These are phyloP conservation scores for Rhodinocichla rosea DNA, from an alignment of 2,113 vertebrate genomes.

Conservation along the genomic window DNA sequence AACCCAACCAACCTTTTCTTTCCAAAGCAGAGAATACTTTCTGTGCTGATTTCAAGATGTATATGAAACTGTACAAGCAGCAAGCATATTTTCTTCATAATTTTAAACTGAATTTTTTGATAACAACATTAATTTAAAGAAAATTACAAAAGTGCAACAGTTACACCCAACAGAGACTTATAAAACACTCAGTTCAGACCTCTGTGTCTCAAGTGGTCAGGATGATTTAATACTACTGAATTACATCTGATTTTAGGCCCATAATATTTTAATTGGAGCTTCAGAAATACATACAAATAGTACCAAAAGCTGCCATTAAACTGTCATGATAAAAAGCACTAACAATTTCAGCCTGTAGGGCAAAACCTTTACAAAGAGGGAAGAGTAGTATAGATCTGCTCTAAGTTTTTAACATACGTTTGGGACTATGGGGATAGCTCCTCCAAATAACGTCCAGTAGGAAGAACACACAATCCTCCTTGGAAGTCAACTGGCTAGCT, in stretches of 20 bases:
- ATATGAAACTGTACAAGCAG: not conserved
- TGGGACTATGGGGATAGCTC: not conserved
- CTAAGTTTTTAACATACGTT: not conserved
- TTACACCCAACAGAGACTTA: not conserved
- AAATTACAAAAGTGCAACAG: not conserved
- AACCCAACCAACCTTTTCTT: not conserved
- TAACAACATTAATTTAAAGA: not conserved
- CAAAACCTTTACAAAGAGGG: not conserved
- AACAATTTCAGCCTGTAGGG: not conserved
- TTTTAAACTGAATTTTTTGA: not conserved
- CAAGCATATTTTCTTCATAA: not conserved
- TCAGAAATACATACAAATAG: constrained; percentile 2
- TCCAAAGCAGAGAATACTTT: not conserved
- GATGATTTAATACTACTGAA: not conserved
- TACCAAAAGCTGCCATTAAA: not conserved
- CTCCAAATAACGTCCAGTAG: not conserved
- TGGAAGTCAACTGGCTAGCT: not conserved
- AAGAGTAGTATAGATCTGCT: not conserved
- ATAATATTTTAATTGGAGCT: not conserved
- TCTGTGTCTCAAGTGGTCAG: not conserved
- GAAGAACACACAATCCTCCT: not conserved
- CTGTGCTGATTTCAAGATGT: not conserved
- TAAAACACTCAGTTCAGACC: not conserved
- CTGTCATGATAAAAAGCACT: not conserved
- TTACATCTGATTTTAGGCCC: not conserved